Conservation (phyloP, 1,140 invertebrate genomes). For the Campoletis sonorensis region DNA sequence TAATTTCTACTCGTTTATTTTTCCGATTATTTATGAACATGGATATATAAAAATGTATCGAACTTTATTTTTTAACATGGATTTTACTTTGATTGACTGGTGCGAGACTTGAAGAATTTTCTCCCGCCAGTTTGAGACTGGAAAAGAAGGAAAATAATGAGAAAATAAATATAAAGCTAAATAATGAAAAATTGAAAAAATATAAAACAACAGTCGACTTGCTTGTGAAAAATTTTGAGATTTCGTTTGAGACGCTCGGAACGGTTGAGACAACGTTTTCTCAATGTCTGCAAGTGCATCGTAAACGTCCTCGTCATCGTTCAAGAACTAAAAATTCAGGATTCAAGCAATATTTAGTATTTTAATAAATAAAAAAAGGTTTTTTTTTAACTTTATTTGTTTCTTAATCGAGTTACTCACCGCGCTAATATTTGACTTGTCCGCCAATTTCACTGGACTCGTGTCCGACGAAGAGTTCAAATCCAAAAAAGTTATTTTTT, state of each 20-base stretch:
- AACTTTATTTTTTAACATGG: neutral
- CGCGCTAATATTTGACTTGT: neutral
- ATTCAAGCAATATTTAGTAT: neutral
- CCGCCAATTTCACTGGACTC: neutral
- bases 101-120: constrained; percentile 11
- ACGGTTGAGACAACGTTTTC: neutral
- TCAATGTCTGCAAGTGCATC: neutral
- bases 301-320: neutral
- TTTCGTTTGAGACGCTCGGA: neutral
- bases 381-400: neutral
- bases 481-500: constrained; percentile 4
- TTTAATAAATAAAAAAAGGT: neutral
- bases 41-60: no score
- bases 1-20: no score
- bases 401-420: neutral
- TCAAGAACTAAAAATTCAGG: neutral
- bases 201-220: neutral
- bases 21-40: no score
- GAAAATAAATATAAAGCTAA: neutral
- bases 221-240: neutral
- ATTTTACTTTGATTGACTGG: neutral
- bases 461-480: neutral
- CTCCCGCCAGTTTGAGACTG: neutral
- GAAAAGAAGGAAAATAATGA: neutral
- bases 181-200: neutral